Conservation (phyloP, 2,888 invertebrate species). For the Cerastis leucographa region DNA sequence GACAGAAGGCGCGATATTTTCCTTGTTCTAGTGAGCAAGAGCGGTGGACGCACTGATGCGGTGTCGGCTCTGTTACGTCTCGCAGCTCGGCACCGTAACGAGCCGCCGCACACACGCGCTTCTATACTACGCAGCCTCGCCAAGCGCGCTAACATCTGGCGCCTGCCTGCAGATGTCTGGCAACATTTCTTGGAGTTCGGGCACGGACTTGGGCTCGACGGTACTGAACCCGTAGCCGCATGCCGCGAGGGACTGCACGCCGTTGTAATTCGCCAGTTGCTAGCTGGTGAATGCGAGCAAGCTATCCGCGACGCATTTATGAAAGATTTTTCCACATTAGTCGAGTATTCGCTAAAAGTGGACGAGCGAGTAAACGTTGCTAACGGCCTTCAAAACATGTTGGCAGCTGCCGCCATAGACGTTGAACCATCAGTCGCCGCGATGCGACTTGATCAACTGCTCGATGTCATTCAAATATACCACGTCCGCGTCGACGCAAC, state of each 20-base stretch:
- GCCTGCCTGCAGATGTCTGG: conserved; percentile 77
- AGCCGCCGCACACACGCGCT: conserved; percentile 78
- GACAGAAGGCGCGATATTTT: conserved; percentile 80
- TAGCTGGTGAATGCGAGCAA: conserved; percentile 63
- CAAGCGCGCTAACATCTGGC: conserved; percentile 80
- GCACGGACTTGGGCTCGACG: conserved; percentile 80
- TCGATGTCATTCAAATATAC: conserved; percentile 72
- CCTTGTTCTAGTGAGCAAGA: conserved; percentile 82
- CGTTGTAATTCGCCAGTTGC: conserved; percentile 75
- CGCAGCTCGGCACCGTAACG: conserved; percentile 75
- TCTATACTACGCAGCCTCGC: conserved; percentile 81
- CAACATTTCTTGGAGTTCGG: conserved; percentile 74
- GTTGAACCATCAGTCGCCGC: conserved; percentile 52
- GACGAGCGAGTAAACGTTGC: conserved; percentile 71
- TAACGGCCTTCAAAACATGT: conserved; percentile 63
- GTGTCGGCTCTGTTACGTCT: conserved; percentile 75
- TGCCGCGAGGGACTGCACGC: conserved; percentile 82
- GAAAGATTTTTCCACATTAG: conserved; percentile 73
- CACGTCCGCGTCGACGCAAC: conserved; percentile 65
- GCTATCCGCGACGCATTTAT: conserved; percentile 71
- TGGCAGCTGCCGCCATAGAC: conserved; percentile 66
- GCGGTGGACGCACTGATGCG: conserved; percentile 74
- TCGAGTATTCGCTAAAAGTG: conserved; percentile 73
- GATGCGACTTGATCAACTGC: conserved; percentile 62
- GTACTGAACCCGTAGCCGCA: conserved; percentile 69